phyloP scores from a whole-genome alignment of 2,113 vertebrate species.

The Sardina pilchardus region DNA sequence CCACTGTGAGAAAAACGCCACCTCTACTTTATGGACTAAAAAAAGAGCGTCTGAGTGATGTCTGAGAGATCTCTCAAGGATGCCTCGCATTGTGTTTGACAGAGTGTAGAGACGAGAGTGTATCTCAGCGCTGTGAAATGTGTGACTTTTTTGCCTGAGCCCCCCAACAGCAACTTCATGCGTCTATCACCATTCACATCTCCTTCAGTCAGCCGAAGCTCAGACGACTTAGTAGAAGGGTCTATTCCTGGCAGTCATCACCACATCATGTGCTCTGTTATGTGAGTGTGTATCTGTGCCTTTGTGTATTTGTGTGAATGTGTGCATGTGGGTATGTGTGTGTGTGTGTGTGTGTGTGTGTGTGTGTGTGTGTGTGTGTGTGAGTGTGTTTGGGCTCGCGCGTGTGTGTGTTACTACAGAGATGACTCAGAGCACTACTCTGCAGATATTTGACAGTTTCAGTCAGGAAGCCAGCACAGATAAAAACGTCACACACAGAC shows the following conservation, averaged over 20 bases:
- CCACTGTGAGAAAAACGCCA: background rate
- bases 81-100: background rate
- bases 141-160: background rate
- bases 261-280: background rate
- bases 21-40: background rate
- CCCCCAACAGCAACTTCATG: background rate
- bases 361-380: background rate
- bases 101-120: background rate
- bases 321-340: background rate
- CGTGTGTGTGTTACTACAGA: conserved; percentile 7
- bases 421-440: conserved; percentile 13
- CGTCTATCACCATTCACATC: background rate
- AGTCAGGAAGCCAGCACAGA: conserved; percentile 19
- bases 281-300: conserved; percentile 4
- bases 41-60: background rate
- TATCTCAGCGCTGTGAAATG: background rate
- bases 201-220: background rate
- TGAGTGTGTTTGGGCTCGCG: background rate
- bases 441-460: conserved; percentile 21
- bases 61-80: background rate
- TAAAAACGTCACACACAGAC: conserved; percentile 4
- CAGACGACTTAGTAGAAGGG: background rate
- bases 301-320: conserved; percentile 1
- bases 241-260: conserved; percentile 12
- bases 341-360: background rate